Evolutionary conservation across 2,797 vertebrate species (phyloP).

Genomic region (Molossus alvarezi): DNA sequence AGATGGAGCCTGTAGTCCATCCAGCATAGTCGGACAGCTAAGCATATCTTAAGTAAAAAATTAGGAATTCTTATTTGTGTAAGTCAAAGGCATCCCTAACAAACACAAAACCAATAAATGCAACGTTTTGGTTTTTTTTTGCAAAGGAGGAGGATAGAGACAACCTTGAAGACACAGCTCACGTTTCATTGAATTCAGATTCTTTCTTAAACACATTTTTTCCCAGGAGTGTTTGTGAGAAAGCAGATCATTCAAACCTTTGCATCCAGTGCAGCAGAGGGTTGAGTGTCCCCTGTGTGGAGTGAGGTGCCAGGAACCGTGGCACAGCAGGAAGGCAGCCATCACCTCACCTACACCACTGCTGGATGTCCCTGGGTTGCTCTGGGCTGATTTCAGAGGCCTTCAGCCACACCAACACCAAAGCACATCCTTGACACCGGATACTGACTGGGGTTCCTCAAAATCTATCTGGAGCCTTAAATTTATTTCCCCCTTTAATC

Average conservation of each 20-base stretch:
- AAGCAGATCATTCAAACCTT: not conserved
- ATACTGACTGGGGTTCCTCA: not conserved
- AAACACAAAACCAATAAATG: constrained; percentile 28
- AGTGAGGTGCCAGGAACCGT: not conserved
- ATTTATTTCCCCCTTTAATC: not conserved
- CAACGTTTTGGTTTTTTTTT: not conserved
- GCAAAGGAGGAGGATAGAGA: not conserved
- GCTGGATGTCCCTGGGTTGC: too few species aligned
- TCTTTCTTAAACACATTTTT: constrained; percentile 20
- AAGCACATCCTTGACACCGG: constrained; percentile 7
- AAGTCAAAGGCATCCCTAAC: constrained; percentile 48
- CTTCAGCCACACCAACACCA: not conserved
- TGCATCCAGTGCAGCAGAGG: not conserved
- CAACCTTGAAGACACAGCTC: constrained; percentile 21
- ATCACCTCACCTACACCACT: not conserved
- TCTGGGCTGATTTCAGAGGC: not conserved
- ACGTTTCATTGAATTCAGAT: constrained; percentile 25
- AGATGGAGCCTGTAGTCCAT: not conserved
- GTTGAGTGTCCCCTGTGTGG: not conserved
- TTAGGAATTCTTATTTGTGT: constrained; percentile 43
- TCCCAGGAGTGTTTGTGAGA: not conserved
- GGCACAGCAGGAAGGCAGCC: not conserved
- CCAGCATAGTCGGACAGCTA: not conserved
- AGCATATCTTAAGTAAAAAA: not conserved
- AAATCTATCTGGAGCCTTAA: not conserved